phyloP scores from a whole-genome alignment of 2,888 invertebrate species.

The Kryphioiulus occultus region DNA sequence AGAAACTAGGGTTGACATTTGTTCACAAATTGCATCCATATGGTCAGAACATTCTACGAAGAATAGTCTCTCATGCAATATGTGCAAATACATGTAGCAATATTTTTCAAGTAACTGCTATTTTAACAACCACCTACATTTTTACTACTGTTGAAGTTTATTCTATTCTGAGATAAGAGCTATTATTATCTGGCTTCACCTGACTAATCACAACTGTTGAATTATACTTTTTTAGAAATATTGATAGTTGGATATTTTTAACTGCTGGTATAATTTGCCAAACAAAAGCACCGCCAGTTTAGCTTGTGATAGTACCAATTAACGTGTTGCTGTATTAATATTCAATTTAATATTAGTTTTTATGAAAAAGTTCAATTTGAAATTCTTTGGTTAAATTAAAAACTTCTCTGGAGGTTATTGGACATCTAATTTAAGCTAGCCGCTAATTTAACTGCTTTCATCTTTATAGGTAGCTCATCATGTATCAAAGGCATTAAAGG shows the following conservation, averaged over 20 bases:
- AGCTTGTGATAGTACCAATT: neutral
- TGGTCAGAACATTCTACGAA: neutral
- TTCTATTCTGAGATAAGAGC: neutral
- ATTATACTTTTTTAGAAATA: neutral
- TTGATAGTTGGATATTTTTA: neutral
- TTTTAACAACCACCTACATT: no score
- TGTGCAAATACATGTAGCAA: no score
- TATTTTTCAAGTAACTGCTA: no score
- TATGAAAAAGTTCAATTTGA: neutral
- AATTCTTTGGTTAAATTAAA: neutral
- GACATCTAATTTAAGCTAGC: neutral
- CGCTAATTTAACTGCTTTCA: slow-evolving; percentile 41
- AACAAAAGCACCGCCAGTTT: neutral
- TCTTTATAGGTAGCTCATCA: slow-evolving; percentile 57
- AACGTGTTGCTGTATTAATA: neutral
- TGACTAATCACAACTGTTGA: neutral
- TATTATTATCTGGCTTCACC: neutral
- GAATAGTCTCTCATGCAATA: no score
- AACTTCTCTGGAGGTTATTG: neutral
- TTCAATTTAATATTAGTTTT: neutral
- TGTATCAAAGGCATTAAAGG: slow-evolving; percentile 57
- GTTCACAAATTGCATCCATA: neutral
- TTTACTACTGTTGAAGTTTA: neutral
- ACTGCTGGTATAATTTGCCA: neutral
- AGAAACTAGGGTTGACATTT: neutral